Percentiles rank a stretch among this genome's conserved stretches.
phyloP scores from a whole-genome alignment of 2,888 invertebrate genomes.

The Perithous albicinctus region DNA sequence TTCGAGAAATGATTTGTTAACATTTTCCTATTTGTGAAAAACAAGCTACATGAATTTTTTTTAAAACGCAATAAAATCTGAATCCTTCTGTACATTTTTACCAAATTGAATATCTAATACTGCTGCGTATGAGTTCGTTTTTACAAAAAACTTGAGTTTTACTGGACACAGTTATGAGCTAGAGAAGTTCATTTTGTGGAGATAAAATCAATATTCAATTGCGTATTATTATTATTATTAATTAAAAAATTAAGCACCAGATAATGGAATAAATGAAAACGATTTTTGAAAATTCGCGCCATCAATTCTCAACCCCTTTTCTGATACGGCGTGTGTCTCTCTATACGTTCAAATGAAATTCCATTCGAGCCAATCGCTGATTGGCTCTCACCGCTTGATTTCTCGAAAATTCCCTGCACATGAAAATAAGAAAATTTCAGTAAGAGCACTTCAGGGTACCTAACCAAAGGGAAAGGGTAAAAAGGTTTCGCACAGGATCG shows the following conservation, averaged over 20 bases:
- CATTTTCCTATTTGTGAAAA: no score
- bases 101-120: no score
- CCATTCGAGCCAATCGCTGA: not conserved
- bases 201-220: no score
- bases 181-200: no score
- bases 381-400: not conserved
- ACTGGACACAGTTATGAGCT: no score
- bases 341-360: not conserved
- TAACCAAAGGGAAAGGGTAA: not conserved
- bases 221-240: not conserved
- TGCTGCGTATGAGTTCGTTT: no score
- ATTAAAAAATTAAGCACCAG: not conserved
- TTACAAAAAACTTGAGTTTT: no score
- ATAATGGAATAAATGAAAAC: not conserved
- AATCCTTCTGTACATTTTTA: no score
- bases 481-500: not conserved
- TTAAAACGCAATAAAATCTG: no score
- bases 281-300: not conserved
- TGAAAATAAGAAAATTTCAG: not conserved
- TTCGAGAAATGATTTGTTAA: no score
- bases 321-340: not conserved
- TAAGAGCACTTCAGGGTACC: not conserved
- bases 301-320: no score
- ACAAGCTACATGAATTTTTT: no score
- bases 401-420: not conserved